Conservation (phyloP, 2,113 vertebrate species). For the Leucoraja erinaceus region DNA sequence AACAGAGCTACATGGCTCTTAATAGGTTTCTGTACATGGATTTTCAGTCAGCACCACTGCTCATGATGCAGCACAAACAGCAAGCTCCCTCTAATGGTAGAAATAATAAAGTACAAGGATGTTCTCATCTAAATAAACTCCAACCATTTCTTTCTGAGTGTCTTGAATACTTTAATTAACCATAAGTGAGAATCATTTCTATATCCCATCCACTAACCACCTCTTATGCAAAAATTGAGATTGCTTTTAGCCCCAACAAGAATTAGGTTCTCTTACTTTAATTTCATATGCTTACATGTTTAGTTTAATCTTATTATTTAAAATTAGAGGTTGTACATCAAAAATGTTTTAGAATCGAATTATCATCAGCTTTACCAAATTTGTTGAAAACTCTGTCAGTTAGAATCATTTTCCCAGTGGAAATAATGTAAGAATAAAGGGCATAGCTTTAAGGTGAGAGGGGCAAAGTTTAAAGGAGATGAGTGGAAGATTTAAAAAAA, state of each 20-base stretch:
- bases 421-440: too few species aligned
- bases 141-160: not conserved
- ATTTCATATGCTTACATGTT: not conserved
- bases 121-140: not conserved
- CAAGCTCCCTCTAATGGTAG: conserved; percentile 26
- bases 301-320: too few species aligned
- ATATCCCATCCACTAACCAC: not conserved
- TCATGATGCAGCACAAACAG: not conserved
- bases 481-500: too few species aligned
- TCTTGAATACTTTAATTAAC: not conserved
- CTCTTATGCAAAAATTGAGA: not conserved
- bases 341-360: not conserved
- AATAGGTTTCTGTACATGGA: not conserved
- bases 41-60: conserved; percentile 2
- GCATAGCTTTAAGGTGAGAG: too few species aligned
- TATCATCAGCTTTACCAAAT: not conserved
- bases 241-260: not conserved
- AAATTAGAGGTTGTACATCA: not conserved
- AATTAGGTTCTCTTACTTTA: not conserved
- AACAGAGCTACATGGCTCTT: not conserved
- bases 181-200: too few species aligned
- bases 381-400: not conserved
- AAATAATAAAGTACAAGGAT: not conserved
- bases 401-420: too few species aligned
- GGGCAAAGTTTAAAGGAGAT: too few species aligned